Evolutionary conservation across 2,113 vertebrate genomes (phyloP).

Genomic region (Coptodon rendalli): DNA sequence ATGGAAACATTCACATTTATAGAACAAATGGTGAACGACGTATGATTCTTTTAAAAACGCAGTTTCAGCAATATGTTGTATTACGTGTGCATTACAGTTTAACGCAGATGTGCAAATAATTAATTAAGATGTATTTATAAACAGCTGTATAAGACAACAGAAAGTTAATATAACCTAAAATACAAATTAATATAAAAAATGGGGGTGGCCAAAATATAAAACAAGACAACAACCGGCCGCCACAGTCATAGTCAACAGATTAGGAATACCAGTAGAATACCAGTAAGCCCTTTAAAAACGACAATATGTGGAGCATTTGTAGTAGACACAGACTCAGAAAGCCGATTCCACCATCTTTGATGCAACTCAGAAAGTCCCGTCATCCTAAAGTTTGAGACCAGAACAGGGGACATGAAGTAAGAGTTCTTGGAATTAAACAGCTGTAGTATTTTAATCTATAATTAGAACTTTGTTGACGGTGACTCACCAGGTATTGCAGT

Average conservation of each 20-base stretch:
- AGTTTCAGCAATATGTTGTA: neutral
- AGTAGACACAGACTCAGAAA: neutral
- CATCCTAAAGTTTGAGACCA: neutral
- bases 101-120: neutral
- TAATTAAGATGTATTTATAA: neutral
- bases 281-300: neutral
- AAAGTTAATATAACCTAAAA: neutral
- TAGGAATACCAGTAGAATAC: neutral
- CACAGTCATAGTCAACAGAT: neutral
- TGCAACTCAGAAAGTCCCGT: neutral
- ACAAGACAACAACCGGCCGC: neutral
- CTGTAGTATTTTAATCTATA: neutral
- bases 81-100: neutral
- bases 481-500: neutral
- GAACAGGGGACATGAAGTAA: neutral
- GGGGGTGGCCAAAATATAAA: neutral
- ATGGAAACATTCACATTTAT: fast-evolving
- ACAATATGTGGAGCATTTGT: neutral
- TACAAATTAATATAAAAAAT: neutral
- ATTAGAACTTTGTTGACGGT: neutral
- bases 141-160: neutral
- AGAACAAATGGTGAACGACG: neutral
- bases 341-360: neutral
- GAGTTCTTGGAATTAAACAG: neutral
- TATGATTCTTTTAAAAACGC: neutral